Percentiles rank a stretch among this genome's conserved stretches.
Evolutionary conservation across 2,797 vertebrate genomes (phyloP).

Genomic region (Pogoniulus pusillus): DNA sequence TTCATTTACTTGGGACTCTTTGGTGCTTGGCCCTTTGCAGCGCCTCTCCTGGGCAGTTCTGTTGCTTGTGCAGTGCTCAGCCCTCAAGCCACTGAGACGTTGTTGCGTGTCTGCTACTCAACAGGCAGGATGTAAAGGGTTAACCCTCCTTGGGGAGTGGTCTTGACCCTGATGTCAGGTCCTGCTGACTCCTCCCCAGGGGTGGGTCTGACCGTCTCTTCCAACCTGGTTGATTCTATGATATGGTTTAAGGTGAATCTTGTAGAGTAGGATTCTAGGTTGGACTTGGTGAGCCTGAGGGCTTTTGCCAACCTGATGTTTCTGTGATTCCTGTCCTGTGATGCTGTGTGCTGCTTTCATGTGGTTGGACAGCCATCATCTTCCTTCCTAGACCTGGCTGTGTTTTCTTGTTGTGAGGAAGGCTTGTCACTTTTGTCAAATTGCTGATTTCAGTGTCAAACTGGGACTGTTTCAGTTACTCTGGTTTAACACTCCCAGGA

Average conservation of each 20-base stretch:
- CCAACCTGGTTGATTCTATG: no score
- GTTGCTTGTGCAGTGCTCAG: not conserved
- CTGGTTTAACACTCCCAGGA: not conserved
- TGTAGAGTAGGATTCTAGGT: no score
- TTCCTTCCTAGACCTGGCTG: not conserved
- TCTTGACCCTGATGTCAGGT: no score
- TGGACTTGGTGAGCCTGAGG: no score
- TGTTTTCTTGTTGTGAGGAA: not conserved
- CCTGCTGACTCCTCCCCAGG: no score
- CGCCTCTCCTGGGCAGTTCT: not conserved
- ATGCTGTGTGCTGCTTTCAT: not conserved
- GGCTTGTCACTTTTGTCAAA: not conserved
- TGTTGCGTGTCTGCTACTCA: rapidly evolving
- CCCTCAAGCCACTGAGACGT: rapidly evolving
- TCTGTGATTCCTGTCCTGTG: not conserved
- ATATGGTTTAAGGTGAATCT: no score
- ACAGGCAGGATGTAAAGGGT: not conserved
- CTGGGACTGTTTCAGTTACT: not conserved
- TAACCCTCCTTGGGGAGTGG: no score
- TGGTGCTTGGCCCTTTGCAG: not conserved
- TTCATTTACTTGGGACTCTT: not conserved
- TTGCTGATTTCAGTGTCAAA: not conserved
- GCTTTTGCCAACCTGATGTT: no score
- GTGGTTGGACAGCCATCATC: not conserved
- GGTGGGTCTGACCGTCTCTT: no score